Base-by-base conservation (phyloP, 2,888 invertebrate species). In the Thalpophila matura region DNA sequence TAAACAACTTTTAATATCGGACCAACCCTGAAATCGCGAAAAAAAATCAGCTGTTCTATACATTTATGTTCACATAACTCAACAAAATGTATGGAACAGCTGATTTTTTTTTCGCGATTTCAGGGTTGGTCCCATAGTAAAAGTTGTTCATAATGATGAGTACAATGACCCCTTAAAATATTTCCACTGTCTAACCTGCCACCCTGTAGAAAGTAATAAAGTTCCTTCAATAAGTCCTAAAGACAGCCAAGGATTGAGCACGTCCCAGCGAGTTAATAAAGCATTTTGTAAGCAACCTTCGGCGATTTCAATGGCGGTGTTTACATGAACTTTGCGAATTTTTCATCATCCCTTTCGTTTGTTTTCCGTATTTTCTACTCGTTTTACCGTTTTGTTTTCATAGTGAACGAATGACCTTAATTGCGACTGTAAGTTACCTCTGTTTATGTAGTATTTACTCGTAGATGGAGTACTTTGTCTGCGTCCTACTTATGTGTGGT, bases 151-250 rank as follows among this genome's bases (percentile, higher is more conserved):
- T n/a, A n/a, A n/a, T n/a, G n/a, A n/a, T n/a, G n/a, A n/a, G n/a
- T n/a, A n/a, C n/a, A n/a, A n/a, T n/a, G n/a, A n/a, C n/a, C n/a
- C n/a, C n/a, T n/a, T n/a, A n/a, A n/a, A n/a, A n/a, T n/a, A n/a
- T n/a, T n/a, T n/a, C n/a, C n/a, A n/a, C n/a, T n/a, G n/a, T n/a
- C n/a, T n/a, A n/a, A n/a, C n/a, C n/a, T n/a, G n/a, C n/a, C n/a
- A n/a, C n/a, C n/a, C n/a, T n/a, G n/a, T n/a, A n/a, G 12, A 35
- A 35, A 66, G 27, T 14, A 61, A 61, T 66, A 42, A 66, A 42
- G 4, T 29, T 14, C 0, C 18, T 27, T 7, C 18, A 56, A 29
- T 56, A 42, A 42, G 14, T 35, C 18, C 18, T 18, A 29, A 65
- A 55, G 22, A 14, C 24, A 20, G 22, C 3, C 9, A 24, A 4